These are phyloP conservation scores for Gnathonemus echidnorhynchus DNA, from an alignment of 2,113 vertebrate genomes.

Conservation along the genomic window DNA sequence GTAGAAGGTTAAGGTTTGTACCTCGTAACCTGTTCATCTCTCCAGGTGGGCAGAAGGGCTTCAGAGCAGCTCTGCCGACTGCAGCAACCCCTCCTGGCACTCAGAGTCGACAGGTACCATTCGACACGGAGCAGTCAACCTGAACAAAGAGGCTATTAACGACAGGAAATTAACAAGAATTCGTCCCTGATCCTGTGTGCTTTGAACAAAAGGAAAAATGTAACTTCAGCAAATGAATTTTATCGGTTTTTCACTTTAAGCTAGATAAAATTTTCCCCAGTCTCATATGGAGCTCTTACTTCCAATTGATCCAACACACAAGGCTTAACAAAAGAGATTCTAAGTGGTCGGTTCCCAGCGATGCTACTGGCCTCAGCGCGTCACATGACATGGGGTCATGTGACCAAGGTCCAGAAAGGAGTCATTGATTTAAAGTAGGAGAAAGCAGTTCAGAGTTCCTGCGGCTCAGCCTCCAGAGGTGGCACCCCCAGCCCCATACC, in stretches of 20 bases:
- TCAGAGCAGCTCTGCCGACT: background rate
- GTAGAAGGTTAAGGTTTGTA: background rate
- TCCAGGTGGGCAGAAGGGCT: background rate
- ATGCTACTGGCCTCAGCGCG: background rate
- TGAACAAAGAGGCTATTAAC: background rate
- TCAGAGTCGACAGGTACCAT: background rate
- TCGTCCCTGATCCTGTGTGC: background rate
- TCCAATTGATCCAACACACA: constrained; percentile 50
- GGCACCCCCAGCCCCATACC: background rate
- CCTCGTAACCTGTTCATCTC: background rate
- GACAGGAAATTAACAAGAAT: constrained; percentile 2
- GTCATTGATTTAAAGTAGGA: background rate
- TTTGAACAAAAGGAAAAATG: constrained; percentile 50
- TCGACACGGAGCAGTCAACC: background rate
- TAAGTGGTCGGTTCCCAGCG: constrained; percentile 49
- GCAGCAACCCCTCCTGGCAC: background rate
- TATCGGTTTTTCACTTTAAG: constrained; percentile 48
- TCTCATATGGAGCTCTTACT: constrained; percentile 40
- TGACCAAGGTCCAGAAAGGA: background rate
- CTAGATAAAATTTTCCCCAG: constrained; percentile 44
- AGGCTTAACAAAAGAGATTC: constrained; percentile 55
- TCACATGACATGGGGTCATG: background rate
- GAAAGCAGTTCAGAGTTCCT: background rate
- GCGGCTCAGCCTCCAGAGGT: background rate
- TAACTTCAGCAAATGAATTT: constrained; percentile 59